Evolutionary conservation across 2,113 vertebrate species (phyloP).

Genomic region (Redunca redunca): DNA sequence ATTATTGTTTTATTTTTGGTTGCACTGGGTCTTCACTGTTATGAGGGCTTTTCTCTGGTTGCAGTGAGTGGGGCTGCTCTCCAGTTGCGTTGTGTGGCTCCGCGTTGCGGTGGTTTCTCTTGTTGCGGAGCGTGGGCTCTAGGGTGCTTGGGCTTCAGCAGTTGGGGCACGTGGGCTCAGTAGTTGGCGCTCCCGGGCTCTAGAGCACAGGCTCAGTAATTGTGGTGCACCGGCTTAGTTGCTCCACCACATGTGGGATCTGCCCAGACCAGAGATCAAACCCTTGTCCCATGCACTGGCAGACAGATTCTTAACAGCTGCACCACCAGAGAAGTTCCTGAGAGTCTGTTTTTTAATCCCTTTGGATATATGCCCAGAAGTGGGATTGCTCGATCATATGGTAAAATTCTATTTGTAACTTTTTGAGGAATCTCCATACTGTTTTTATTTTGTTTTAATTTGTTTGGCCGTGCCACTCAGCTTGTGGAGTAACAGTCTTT

Average conservation of each 20-base stretch:
- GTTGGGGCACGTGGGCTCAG: neutral
- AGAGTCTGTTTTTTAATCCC: neutral
- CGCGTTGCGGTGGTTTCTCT: fast-evolving
- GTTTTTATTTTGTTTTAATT: neutral
- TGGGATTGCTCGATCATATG: neutral
- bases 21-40: neutral
- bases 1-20: neutral
- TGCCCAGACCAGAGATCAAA: neutral
- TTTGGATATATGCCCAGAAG: neutral
- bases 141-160: neutral
- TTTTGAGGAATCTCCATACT: neutral
- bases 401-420: neutral
- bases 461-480: neutral
- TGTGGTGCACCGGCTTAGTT: neutral
- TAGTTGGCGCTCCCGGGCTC: neutral
- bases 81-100: neutral
- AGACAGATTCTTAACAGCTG: neutral
- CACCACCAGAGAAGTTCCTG: neutral
- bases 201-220: neutral
- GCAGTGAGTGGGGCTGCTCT: neutral
- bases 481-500: neutral
- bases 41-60: neutral
- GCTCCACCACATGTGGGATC: neutral
- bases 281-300: neutral
- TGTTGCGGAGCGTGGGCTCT: neutral